Conservation (phyloP, 2,797 vertebrate genomes). For the Myripristis jacobus region DNA sequence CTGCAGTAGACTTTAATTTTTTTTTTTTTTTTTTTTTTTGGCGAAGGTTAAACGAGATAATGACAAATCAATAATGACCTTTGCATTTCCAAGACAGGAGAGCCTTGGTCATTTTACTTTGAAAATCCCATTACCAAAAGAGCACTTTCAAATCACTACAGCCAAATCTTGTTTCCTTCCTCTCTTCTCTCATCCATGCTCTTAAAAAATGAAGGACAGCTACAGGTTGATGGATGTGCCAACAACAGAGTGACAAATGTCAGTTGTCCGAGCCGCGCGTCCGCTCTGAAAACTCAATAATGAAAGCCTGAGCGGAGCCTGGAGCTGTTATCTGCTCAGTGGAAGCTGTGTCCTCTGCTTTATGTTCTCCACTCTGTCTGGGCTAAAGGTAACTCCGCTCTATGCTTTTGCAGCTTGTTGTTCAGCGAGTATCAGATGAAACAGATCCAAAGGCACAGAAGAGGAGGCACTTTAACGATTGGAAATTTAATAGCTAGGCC, state of each 20-base stretch:
- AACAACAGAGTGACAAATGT: background rate
- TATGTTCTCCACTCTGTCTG: background rate
- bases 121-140: background rate
- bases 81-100: background rate
- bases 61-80: background rate
- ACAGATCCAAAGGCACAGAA: background rate
- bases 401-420: background rate
- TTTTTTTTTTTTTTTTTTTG: background rate
- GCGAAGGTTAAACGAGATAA: background rate
- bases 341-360: background rate
- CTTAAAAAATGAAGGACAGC: background rate
- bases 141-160: background rate
- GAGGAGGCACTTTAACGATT: too few relatives aligned
- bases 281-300: background rate
- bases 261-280: background rate
- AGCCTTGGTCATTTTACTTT: background rate
- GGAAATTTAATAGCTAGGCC: too few relatives aligned
- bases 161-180: background rate
- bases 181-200: background rate
- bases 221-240: background rate
- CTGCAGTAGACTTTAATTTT: too few relatives aligned
- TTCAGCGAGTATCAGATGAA: background rate
- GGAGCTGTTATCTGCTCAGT: background rate
- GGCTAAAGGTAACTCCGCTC: background rate
- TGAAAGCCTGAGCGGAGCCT: background rate